phyloP scores from a whole-genome alignment of 2,797 vertebrate genomes.

The Gadopsis marmoratus region DNA sequence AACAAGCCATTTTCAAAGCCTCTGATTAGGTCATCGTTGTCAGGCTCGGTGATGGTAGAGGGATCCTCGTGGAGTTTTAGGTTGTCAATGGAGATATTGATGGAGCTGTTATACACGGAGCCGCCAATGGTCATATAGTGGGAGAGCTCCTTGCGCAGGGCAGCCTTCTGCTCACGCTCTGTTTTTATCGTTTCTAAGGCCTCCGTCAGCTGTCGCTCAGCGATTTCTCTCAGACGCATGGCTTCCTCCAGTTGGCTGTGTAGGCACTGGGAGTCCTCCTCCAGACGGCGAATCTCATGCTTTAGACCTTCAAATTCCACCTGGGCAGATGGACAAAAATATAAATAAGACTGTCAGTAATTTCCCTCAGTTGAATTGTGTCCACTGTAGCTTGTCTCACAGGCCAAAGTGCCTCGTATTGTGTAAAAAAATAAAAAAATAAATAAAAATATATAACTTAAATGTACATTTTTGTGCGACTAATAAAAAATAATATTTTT shows the following conservation, averaged over 20 bases:
- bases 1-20: slow-evolving; percentile 91
- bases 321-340: slow-evolving; percentile 74
- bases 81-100: slow-evolving; percentile 88
- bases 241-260: slow-evolving; percentile 96
- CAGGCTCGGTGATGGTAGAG: slow-evolving; percentile 81
- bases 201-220: slow-evolving; percentile 95
- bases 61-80: slow-evolving; percentile 86
- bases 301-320: slow-evolving; percentile 99
- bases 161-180: slow-evolving; percentile 95
- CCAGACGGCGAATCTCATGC: slow-evolving; percentile 95
- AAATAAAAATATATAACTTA: not conserved
- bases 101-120: slow-evolving; percentile 90
- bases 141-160: slow-evolving; percentile 95
- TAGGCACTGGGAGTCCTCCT: slow-evolving; percentile 94
- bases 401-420: not conserved
- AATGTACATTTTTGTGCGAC: not conserved
- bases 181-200: slow-evolving; percentile 96
- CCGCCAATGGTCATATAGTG: slow-evolving; percentile 97
- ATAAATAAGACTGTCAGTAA: not conserved
- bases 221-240: slow-evolving; percentile 94
- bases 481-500: not conserved
- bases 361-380: not conserved
- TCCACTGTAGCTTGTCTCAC: not conserved
- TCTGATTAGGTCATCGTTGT: slow-evolving; percentile 92
- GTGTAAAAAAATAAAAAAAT: not conserved